These are phyloP conservation scores for Cynoglossus semilaevis DNA, from an alignment of 2,113 vertebrate species.

Conservation along the genomic window DNA sequence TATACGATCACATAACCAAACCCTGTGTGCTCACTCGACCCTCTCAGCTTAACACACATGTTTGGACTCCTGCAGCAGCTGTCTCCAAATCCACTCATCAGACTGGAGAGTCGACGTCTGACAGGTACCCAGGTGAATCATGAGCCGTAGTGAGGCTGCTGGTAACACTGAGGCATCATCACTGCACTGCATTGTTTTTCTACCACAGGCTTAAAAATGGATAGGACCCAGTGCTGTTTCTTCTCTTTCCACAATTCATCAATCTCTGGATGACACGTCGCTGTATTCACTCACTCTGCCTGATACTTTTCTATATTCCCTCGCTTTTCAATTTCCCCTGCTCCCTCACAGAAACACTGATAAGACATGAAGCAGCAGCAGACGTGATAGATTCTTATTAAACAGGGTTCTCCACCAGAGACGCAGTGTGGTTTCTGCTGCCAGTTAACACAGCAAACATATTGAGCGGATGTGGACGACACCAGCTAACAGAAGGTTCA, in stretches of 20 bases:
- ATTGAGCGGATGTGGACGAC: too few species aligned
- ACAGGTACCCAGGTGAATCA: constrained; percentile 15
- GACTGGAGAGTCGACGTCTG: background rate
- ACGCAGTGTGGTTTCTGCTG: background rate
- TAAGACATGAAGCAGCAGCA: background rate
- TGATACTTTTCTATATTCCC: background rate
- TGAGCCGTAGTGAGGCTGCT: background rate
- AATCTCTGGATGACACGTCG: constrained; percentile 14
- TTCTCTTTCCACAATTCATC: constrained; percentile 10
- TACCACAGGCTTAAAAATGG: background rate
- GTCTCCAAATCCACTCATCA: background rate
- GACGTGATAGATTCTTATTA: constrained; percentile 12
- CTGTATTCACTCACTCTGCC: background rate
- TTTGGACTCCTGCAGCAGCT: too few species aligned
- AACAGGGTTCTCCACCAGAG: constrained; percentile 3
- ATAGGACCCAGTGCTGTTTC: background rate
- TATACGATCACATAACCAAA: too few species aligned
- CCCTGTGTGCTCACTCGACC: too few species aligned
- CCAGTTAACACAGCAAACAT: background rate
- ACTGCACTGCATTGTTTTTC: constrained; percentile 18
- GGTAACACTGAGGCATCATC: constrained; percentile 22
- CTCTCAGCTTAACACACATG: too few species aligned
- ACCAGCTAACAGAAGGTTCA: too few species aligned
- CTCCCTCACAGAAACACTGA: constrained; percentile 4
- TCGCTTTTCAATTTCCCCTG: background rate